Percentiles rank a stretch among this genome's conserved stretches.
These are phyloP conservation scores for Chrysopa pallens DNA, from an alignment of 1,140 invertebrate species.

Conservation along the genomic window DNA sequence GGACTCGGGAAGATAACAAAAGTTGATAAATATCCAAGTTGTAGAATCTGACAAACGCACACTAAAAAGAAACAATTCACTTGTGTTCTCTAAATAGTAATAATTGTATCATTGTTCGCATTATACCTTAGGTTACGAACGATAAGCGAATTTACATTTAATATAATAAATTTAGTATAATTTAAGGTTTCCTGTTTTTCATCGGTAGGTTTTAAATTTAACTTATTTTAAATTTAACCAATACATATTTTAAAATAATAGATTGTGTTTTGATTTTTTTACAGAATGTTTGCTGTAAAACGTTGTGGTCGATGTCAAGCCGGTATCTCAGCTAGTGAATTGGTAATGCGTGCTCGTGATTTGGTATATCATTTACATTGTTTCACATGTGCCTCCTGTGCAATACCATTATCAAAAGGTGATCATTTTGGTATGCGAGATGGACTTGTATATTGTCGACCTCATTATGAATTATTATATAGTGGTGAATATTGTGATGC, in stretches of 20 bases:
- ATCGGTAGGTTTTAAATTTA: background rate
- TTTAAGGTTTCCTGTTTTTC: background rate
- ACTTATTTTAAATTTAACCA: background rate
- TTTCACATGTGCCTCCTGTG: conserved; percentile 77
- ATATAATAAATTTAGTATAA: too few relatives aligned
- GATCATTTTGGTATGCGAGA: conserved; percentile 80
- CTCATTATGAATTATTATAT: conserved; percentile 44
- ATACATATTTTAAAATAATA: background rate
- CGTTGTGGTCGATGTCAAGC: conserved; percentile 68
- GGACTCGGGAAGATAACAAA: too few relatives aligned
- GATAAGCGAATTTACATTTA: too few relatives aligned
- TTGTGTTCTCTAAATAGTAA: too few relatives aligned
- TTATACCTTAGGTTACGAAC: too few relatives aligned
- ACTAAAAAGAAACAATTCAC: too few relatives aligned
- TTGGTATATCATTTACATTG: conserved; percentile 81
- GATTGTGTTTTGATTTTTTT: conserved; percentile 15
- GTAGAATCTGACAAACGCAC: too few relatives aligned
- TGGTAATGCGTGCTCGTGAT: conserved; percentile 80
- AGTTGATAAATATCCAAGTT: too few relatives aligned
- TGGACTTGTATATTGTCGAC: conserved; percentile 54
- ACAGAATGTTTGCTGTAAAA: conserved; percentile 58
- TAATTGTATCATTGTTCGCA: too few relatives aligned
- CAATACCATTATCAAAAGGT: conserved; percentile 54
- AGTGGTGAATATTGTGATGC: conserved; percentile 20
- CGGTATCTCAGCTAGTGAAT: conserved; percentile 71